Conservation (phyloP, 1,140 invertebrate genomes). For the Papilio helenus region DNA sequence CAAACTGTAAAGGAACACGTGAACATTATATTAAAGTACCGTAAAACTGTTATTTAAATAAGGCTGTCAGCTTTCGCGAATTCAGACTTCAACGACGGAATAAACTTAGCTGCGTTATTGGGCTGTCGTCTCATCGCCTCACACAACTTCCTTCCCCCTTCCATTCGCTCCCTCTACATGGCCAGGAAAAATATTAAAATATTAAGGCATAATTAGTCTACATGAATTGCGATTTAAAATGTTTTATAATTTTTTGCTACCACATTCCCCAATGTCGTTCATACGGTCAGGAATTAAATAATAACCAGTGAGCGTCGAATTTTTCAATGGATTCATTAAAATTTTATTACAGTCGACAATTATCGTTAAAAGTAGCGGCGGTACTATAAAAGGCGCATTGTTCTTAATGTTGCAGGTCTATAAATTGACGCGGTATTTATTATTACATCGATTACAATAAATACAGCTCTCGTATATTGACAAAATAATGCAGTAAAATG, state of each 20-base stretch:
- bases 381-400: conserved; percentile 42
- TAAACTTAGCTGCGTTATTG: too few relatives aligned
- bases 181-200: too few relatives aligned
- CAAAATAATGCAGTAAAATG: neutral
- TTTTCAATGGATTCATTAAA: conserved; percentile 61
- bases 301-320: conserved; percentile 52
- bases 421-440: conserved; percentile 25
- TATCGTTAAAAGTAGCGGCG: conserved; percentile 43
- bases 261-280: conserved; percentile 39
- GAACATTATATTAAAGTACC: too few relatives aligned
- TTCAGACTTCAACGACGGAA: too few relatives aligned
- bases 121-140: too few relatives aligned
- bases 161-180: too few relatives aligned
- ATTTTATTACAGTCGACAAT: conserved; percentile 56
- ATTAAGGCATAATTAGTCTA: neutral
- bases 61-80: too few relatives aligned
- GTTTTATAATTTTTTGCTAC: conserved; percentile 40
- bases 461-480: conserved; percentile 9
- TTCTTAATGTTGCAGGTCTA: conserved; percentile 33
- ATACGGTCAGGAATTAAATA: conserved; percentile 60
- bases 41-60: too few relatives aligned
- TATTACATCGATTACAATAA: conserved; percentile 15
- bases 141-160: too few relatives aligned
- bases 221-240: conserved; percentile 22
- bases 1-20: too few relatives aligned